Conservation (phyloP, 1,140 invertebrate genomes). For the Popillia japonica region DNA sequence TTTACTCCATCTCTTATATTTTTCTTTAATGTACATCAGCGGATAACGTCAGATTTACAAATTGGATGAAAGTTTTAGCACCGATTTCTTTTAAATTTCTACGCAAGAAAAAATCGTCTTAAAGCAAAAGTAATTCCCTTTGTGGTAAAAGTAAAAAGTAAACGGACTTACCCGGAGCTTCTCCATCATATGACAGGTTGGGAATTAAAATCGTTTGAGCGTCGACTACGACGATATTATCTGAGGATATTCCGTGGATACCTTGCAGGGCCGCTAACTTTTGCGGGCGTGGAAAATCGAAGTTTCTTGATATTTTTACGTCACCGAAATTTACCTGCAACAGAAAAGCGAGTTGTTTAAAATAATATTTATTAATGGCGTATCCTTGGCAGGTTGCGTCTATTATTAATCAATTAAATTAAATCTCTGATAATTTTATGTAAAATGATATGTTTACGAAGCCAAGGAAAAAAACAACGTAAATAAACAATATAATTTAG, state of each 20-base stretch:
- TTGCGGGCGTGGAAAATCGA: conserved; percentile 84
- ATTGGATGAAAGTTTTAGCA: neutral
- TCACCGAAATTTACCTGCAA: conserved; percentile 90
- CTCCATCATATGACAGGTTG: conserved; percentile 87
- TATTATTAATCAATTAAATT: too few species aligned
- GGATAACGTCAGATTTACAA: neutral
- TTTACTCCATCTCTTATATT: neutral
- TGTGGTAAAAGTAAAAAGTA: neutral
- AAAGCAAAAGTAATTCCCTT: neutral
- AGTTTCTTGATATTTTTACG: conserved; percentile 77
- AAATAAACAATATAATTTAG: neutral
- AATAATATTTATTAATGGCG: too few species aligned
- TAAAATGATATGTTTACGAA: neutral
- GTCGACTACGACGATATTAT: conserved; percentile 86
- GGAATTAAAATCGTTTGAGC: conserved; percentile 89
- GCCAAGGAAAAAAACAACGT: neutral
- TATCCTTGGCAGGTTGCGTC: too few species aligned
- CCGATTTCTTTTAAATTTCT: neutral
- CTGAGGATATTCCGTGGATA: conserved; percentile 84
- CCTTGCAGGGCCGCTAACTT: conserved; percentile 78
- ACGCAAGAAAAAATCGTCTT: neutral
- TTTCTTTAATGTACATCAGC: neutral
- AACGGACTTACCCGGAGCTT: conserved; percentile 78
- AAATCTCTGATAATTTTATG: neutral
- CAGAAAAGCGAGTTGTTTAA: neutral